Evolutionary conservation across 1,140 invertebrate genomes (phyloP).

Genomic region (Drosophila punjabiensis): DNA sequence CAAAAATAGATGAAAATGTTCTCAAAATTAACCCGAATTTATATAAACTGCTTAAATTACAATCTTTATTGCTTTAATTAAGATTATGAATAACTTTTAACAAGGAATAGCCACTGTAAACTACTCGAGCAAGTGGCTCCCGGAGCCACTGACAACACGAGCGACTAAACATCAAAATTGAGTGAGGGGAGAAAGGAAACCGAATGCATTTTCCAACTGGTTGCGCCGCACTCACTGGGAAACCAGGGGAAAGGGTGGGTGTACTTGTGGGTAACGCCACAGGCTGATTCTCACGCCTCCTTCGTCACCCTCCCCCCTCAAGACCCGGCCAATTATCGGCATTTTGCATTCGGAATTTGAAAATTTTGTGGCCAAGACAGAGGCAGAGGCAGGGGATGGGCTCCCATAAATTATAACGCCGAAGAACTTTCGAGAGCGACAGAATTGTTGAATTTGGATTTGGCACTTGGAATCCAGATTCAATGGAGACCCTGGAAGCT

Average conservation of each 20-base stretch:
- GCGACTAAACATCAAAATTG: slow-evolving; percentile 51
- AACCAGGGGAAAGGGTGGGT: not conserved
- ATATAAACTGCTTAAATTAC: too few relatives aligned
- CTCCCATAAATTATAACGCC: slow-evolving; percentile 70
- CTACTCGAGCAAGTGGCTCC: not conserved
- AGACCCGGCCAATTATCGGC: slow-evolving; percentile 50
- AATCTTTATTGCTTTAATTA: not conserved
- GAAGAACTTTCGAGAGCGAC: slow-evolving; percentile 59
- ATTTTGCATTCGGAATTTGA: slow-evolving; percentile 38
- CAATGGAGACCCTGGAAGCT: not conserved
- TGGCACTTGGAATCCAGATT: slow-evolving; percentile 20
- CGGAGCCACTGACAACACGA: slow-evolving; percentile 25
- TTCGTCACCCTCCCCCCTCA: not conserved
- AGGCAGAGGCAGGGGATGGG: slow-evolving; percentile 13
- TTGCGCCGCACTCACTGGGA: slow-evolving; percentile 18
- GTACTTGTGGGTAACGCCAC: slow-evolving; percentile 30
- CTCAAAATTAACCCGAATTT: too few relatives aligned
- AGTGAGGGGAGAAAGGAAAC: not conserved
- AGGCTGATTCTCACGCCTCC: slow-evolving; percentile 18
- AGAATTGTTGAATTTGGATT: slow-evolving; percentile 33
- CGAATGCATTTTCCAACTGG: slow-evolving; percentile 49
- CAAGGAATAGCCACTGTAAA: not conserved
- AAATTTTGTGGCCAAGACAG: slow-evolving; percentile 29
- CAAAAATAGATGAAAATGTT: too few relatives aligned
- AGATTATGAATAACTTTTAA: not conserved